Evolutionary conservation across 1,140 invertebrate genomes (phyloP), one percentile per base, ranked within the genome.

Genomic region (Cydia pomonella): DNA sequence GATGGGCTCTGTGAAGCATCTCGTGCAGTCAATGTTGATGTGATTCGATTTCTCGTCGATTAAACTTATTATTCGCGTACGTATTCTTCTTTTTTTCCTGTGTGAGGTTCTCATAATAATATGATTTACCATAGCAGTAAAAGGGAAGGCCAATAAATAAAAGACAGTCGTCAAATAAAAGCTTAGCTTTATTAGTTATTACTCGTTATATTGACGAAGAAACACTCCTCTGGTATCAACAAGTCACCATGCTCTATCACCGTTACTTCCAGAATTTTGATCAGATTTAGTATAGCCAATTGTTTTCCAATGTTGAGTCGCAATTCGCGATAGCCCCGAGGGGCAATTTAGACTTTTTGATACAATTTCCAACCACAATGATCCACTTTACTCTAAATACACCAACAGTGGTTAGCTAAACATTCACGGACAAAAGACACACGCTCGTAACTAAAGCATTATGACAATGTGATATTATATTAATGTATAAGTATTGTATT

Each of bases 131-230:
- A 9, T 13, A 44, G 41, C 4, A 16, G 41, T 50, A 50, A 10
- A 50, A 27, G 72, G 75, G 62, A 29, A 38, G 53, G 25, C 21
- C 72, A 25, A n/a, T 73, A 91, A 92, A 92, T 92, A 90, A 93
- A 92, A 91, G 84, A 77, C 83, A 74, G 72, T 59, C 76, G 50
- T 93, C 92, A 93, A 93, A 93, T 93, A 93, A 93, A 93, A 93
- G 92, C 93, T 93, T 93, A 93, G 92, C 93, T 93, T 93, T 93
- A 93, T 93, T 93, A 93, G 93, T 93, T 93, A 93, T 93, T 93
- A 93, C 89, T 93, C 89, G 88, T 93, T 93, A 93, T 93, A 91
- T 89, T 92, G 88, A 93, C 91, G 92, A 93, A 93, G 91, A 93
- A 93, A 93, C 92, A 92, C 93, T 87, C 93, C 89, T 93, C 89